Base-by-base conservation (phyloP, 2,888 invertebrate genomes). In the Hirtodrosophila confusa region DNA sequence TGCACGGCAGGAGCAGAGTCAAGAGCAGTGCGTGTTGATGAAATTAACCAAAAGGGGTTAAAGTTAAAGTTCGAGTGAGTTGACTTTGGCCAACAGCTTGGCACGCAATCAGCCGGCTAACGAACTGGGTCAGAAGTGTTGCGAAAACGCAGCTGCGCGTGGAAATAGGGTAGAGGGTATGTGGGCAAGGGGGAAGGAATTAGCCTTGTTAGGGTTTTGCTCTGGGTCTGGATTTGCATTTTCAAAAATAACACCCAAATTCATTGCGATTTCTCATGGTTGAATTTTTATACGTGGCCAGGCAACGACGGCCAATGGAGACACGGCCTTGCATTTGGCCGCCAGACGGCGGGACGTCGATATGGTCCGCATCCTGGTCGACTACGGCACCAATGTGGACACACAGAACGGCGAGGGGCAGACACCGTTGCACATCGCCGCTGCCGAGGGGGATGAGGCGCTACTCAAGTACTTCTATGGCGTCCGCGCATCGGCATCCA, bases 401-500 rank as follows among this genome's bases (percentile, higher is more conserved):
- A 95, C 95, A 56, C 96, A 96, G 90, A 99, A 99, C 90, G 96
- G 96, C 3, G 96, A 98, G 63, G 99, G 99, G 0, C 97, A 98
- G 91, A 98, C 99, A 0, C 94, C 99, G 0, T 92, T 99, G 48
- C 99, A 99, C 90, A 96, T 99, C 77, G 97, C 98, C 0, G 97
- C 99, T 3, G 97, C 97, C 35, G 97, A 97, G 90, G 99, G 99
- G 0, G 99, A 99, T 89, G 99, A 99, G 89, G 94, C 95, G 0
- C 93, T 99, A 70, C 96, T 99, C 43, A 99, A 99, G 91, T 98
- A 98, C 92, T 97, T 99, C 91, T 98, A 98, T 91, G 96, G 97
- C 48, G 96, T 97, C 56, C 94, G 98, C 82, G 99, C 99, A 10
- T 97, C 98, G 78, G 98, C 99, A 4, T 96, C 97, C 80, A 95